Base-by-base conservation (phyloP, 2,888 invertebrate genomes). In the Chesias legatella region DNA sequence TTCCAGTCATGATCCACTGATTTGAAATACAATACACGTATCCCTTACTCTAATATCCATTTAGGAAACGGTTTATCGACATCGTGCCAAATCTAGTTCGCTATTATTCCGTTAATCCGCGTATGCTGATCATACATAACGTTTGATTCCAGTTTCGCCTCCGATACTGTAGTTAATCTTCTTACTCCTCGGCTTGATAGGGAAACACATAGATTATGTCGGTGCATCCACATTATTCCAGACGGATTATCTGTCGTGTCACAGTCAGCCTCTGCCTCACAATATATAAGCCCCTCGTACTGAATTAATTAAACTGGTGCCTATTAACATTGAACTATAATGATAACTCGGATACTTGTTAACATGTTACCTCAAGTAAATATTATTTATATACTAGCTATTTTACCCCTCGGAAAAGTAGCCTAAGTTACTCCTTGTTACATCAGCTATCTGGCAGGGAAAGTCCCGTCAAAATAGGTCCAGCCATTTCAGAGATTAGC, bases 211-310 rank as follows among this genome's bases (percentile, higher is more conserved):
- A 69, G 66, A 69, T 71, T 71, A 75, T 62, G 66, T 60, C 60
- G 61, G 57, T 73, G 74, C 75, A 74, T 68, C 68, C 63, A 67
- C 67, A 70, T 72, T 70, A 71, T 66, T 63, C 63, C 63, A 60
- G 58, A 51, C 57, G 70, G 75, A 75, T 78, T 75, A 78, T 69
- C 70, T 65, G 58, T 59, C 67, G 66, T 67, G 66, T 66, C 57
- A 58, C 64, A 65, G 59, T 61, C 61, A 53, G 51, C 53, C 59
- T 56, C 52, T 58, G 61, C 59, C 58, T 62, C 55, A 54, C 55
- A 51, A 67, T 65, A 56, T 65, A 63, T 68, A 70, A 67, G 61
- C 58, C 45, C 55, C 47, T 46, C 54, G 55, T 58, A 51, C 53
- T 51, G 64, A 64, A 67, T 70, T 71, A 73, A 72, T 69, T 60